Base-by-base conservation (phyloP, 2,888 invertebrate species). In the Bibio marci region DNA sequence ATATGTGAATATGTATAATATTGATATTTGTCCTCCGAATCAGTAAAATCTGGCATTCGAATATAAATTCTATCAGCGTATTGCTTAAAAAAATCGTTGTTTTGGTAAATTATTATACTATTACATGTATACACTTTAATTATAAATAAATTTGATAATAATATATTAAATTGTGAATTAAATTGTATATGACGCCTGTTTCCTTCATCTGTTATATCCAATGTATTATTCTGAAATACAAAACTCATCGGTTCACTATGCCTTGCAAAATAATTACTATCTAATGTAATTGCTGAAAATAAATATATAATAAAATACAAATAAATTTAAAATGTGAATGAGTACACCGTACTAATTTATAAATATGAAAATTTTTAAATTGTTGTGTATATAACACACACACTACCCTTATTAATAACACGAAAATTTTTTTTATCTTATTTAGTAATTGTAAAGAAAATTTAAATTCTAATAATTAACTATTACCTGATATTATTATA, bases 191-290 rank as follows among this genome's bases (percentile, higher is more conserved):
- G n/a, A 6, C 25, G 41, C 15, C 30, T 28, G 7, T 18, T 37
- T 30, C 44, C 42, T 22, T 22, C 8, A 6, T 51, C 36, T 3
- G 18, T 38, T 28, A 38, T 50, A n/a, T 48, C 48, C 33, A 61
- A 43, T 15, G 49, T 53, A 35, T 62, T 62, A 42, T 58, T 55
- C 43, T 49, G 49, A 41, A 61, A 57, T 12, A 54, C 58, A 42
- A 62, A 41, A 46, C 60, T 59, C 28, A 59, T 47, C 14, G 38
- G 37, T 38, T 38, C 38, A 32, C 33, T 43, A 8, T 37, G 25
- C 2, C 18, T 26, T 7, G 32, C 18, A 14, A 33, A 41, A 30
- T 37, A 41, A 22, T 25, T 30, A 2, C 13, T 10, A 17, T 41
- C 28, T 13, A 31, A 11, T 26, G n/a, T n/a, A 17, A 41, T 41